These are phyloP conservation scores for Euphydryas editha DNA, from an alignment of 2,888 invertebrate species.

Conservation along the genomic window DNA sequence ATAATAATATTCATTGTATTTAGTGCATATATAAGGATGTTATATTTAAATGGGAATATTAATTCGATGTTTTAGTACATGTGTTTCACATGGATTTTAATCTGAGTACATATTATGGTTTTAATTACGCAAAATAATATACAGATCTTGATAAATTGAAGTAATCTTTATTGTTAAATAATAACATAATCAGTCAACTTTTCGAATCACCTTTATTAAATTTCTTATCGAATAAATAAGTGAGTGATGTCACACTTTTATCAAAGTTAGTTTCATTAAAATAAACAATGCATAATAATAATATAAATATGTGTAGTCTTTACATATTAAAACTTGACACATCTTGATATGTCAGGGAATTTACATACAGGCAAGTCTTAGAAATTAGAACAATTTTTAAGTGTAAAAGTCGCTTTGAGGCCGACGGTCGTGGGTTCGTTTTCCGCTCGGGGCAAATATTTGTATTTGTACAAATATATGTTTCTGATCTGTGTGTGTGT, in stretches of 20 bases:
- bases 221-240: not conserved
- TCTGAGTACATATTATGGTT: not conserved
- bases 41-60: too few species aligned
- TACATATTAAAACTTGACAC: not conserved
- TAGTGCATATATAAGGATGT: too few species aligned
- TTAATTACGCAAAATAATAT: not conserved
- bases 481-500: too few species aligned
- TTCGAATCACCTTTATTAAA: conserved; percentile 2
- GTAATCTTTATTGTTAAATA: conserved; percentile 1
- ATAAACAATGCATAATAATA: conserved; percentile 6
- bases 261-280: not conserved
- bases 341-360: not conserved
- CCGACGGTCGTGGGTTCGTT: too few species aligned
- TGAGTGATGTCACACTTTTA: not conserved
- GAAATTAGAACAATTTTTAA: too few species aligned
- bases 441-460: too few species aligned
- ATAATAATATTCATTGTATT: too few species aligned
- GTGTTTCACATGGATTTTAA: too few species aligned
- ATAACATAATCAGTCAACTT: conserved; percentile 13
- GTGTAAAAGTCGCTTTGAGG: too few species aligned
- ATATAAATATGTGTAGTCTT: not conserved
- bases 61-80: too few species aligned
- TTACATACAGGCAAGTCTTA: too few species aligned
- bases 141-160: not conserved
- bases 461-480: too few species aligned